phyloP scores from a whole-genome alignment of 2,113 vertebrate species.

The Propithecus coquereli region DNA sequence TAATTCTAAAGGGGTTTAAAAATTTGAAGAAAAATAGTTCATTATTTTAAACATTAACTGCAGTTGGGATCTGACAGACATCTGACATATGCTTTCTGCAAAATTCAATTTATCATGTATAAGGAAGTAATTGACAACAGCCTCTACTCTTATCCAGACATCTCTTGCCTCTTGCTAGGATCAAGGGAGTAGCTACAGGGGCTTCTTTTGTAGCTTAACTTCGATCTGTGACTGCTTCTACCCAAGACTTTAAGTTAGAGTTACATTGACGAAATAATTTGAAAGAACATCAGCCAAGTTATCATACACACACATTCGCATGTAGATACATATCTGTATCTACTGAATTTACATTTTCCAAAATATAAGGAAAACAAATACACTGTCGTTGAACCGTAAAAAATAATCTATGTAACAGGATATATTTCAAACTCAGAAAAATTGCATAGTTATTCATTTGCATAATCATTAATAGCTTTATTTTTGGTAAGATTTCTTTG shows the following conservation, averaged over 20 bases:
- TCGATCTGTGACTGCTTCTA: neutral
- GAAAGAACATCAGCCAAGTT: neutral
- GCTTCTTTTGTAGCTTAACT: neutral
- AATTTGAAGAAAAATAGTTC: neutral
- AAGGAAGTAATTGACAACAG: neutral
- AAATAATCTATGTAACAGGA: neutral
- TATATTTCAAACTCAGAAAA: constrained; percentile 17
- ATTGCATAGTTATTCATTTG: neutral
- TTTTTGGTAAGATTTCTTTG: constrained; percentile 25
- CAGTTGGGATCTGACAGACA: neutral
- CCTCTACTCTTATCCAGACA: neutral
- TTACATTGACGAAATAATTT: neutral
- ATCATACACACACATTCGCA: neutral
- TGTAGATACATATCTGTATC: neutral
- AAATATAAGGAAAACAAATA: neutral
- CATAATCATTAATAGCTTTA: neutral
- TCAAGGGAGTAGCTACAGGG: neutral
- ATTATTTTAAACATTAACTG: neutral
- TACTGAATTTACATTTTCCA: neutral
- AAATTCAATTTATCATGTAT: neutral
- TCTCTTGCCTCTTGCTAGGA: neutral
- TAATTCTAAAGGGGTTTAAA: neutral
- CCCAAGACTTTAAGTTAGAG: neutral
- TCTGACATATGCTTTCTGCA: neutral
- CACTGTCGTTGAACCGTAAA: neutral